Percentiles rank a stretch among this genome's conserved stretches.
Evolutionary conservation across 1,140 invertebrate genomes (phyloP).

Genomic region (Matsumurasca onukii): DNA sequence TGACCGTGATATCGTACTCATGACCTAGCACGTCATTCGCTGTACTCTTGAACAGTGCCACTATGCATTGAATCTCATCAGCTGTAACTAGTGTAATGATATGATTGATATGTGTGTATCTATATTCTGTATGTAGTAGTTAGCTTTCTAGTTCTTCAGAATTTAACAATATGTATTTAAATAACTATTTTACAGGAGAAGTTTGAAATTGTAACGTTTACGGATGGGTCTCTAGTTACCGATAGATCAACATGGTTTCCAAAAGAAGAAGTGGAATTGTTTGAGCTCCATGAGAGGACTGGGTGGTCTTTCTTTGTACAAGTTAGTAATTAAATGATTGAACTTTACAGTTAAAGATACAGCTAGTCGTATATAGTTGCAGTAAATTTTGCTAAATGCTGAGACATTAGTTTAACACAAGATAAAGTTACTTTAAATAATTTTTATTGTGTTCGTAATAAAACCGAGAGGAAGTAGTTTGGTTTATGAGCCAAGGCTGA

Average conservation of each 20-base stretch:
- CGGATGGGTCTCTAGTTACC: not conserved
- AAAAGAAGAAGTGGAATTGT: not conserved
- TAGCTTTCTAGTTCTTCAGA: no score
- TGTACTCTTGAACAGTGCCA: not conserved
- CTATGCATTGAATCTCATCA: not conserved
- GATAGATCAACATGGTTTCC: not conserved
- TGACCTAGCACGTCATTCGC: no score
- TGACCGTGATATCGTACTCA: no score
- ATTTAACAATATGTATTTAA: not conserved
- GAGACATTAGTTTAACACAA: not conserved
- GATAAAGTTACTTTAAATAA: not conserved
- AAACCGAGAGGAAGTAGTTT: no score
- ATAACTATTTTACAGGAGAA: not conserved
- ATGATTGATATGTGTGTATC: not conserved
- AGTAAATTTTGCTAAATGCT: not conserved
- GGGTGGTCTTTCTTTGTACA: not conserved
- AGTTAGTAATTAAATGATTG: not conserved
- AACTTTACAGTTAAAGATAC: not conserved
- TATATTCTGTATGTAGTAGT: no score
- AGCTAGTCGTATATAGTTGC: not conserved
- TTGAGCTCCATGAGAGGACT: not conserved
- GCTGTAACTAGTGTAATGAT: not conserved
- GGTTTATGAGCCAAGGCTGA: no score
- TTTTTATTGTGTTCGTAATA: not conserved
- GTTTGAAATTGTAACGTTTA: not conserved